phyloP scores from a whole-genome alignment of 2,797 vertebrate genomes.

The Bovichtus diacanthus region DNA sequence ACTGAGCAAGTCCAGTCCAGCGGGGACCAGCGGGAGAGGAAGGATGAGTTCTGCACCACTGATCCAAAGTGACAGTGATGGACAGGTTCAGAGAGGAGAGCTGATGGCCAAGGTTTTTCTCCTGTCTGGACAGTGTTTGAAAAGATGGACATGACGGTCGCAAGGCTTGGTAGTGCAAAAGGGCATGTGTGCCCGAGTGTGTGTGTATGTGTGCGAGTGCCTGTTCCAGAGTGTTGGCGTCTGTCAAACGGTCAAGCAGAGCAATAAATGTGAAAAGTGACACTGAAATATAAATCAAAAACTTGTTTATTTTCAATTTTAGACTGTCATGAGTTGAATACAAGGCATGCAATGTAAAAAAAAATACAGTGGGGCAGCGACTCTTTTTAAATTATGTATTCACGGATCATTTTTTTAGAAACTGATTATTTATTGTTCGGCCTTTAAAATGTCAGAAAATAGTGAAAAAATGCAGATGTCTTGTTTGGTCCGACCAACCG shows the following conservation, averaged over 20 bases:
- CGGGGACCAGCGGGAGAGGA: constrained; percentile 79
- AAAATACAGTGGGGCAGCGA: neutral
- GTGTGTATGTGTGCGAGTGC: constrained; percentile 35
- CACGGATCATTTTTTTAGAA: neutral
- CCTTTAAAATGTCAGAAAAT: neutral
- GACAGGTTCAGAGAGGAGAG: constrained; percentile 85
- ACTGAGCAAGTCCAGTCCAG: constrained; percentile 76
- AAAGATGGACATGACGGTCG: constrained; percentile 83
- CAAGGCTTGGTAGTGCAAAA: constrained; percentile 77
- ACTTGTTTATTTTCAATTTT: constrained; percentile 52
- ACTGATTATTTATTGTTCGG: neutral
- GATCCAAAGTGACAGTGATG: constrained; percentile 86
- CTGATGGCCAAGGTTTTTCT: constrained; percentile 82
- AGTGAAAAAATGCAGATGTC: neutral
- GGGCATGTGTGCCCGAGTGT: constrained; percentile 54
- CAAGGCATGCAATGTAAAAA: neutral
- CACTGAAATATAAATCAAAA: constrained; percentile 66
- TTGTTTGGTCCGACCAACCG: neutral
- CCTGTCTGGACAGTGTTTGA: constrained; percentile 82
- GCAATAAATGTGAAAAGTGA: constrained; percentile 71
- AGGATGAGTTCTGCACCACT: constrained; percentile 85
- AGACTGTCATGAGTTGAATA: constrained; percentile 21
- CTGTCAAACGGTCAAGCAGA: constrained; percentile 76
- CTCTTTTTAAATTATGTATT: neutral
- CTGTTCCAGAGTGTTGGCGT: constrained; percentile 53